phyloP scores from a whole-genome alignment of 2,888 invertebrate genomes.

The Drosophila sordidula region DNA sequence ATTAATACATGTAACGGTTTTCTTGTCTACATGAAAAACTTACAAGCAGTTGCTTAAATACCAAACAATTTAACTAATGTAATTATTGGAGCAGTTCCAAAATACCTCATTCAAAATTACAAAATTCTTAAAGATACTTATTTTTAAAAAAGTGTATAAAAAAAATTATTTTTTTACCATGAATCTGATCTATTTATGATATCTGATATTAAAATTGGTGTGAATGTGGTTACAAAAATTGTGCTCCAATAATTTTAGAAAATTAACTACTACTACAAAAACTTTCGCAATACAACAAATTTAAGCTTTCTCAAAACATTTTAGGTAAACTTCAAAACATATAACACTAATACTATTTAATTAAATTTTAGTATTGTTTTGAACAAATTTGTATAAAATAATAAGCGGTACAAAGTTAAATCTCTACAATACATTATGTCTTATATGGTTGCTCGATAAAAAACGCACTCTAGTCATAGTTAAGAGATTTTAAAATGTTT shows the following conservation, averaged over 20 bases:
- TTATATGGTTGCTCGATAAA: background rate
- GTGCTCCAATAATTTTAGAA: background rate
- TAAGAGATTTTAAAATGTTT: constrained; percentile 11
- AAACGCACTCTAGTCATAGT: constrained; percentile 11
- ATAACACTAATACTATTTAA: background rate
- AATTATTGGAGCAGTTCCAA: background rate
- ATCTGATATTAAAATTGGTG: background rate
- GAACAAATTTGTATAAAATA: too few species aligned
- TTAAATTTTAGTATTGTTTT: background rate
- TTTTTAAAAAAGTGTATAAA: background rate
- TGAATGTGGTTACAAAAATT: background rate
- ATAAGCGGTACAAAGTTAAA: background rate
- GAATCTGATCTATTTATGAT: background rate
- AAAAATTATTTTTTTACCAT: background rate
- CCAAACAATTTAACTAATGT: background rate
- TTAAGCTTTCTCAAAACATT: background rate
- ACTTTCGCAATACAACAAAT: background rate
- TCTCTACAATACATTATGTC: background rate
- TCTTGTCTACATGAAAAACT: background rate
- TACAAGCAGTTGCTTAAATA: background rate
- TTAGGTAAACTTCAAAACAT: background rate
- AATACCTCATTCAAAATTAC: background rate
- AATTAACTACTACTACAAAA: background rate
- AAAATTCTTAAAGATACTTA: background rate
- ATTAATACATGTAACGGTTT: background rate